Conservation (phyloP, 1,140 invertebrate species). For the Caenorhabditis briggsae region DNA sequence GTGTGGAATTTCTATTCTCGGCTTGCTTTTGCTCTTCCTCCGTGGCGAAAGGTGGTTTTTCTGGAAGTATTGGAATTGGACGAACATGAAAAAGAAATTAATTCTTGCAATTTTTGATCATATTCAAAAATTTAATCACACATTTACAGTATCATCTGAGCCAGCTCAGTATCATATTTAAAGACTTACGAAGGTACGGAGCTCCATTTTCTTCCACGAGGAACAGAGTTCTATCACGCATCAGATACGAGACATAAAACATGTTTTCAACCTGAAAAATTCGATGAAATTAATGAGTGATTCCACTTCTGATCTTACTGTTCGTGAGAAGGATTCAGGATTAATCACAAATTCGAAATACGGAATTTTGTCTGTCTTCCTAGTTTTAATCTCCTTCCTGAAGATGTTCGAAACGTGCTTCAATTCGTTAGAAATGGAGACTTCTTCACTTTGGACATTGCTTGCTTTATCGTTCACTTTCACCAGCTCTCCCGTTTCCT, state of each 20-base stretch:
- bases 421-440: slow-evolving; percentile 10
- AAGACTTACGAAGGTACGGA: not conserved
- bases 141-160: too few species aligned
- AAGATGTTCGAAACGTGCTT: slow-evolving; percentile 27
- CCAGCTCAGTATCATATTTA: not conserved
- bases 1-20: not conserved
- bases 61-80: not conserved
- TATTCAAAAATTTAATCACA: too few species aligned
- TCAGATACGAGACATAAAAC: slow-evolving; percentile 32
- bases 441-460: slow-evolving; percentile 23
- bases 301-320: not conserved
- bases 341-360: slow-evolving; percentile 35
- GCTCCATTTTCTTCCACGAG: not conserved
- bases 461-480: slow-evolving; percentile 24
- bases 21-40: not conserved
- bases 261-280: slow-evolving; percentile 38
- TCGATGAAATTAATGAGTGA: not conserved
- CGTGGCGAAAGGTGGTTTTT: not conserved
- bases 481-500: not conserved
- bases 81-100: not conserved
- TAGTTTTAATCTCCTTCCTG: slow-evolving; percentile 4
- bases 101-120: too few species aligned
- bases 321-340: not conserved
- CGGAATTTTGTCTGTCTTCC: not conserved
- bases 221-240: slow-evolving; percentile 9